phyloP scores from a whole-genome alignment of 2,888 invertebrate genomes.

The Chymomyza amoena region DNA sequence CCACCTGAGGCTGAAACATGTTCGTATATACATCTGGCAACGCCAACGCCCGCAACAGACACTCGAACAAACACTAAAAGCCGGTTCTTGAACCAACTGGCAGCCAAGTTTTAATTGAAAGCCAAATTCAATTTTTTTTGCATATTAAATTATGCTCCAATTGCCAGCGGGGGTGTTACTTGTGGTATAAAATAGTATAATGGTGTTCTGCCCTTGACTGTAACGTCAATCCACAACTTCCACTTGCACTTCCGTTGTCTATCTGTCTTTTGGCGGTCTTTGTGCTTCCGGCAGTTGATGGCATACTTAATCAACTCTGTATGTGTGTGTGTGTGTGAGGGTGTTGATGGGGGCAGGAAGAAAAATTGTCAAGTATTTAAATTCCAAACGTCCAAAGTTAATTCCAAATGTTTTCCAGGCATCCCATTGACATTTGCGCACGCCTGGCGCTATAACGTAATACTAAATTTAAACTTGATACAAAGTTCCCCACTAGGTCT shows the following conservation, averaged over 20 bases:
- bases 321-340: background rate
- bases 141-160: slow-evolving; percentile 39
- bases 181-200: background rate
- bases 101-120: slow-evolving; percentile 64
- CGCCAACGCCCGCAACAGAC: slow-evolving; percentile 20
- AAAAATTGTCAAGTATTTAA: slow-evolving; percentile 45
- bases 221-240: slow-evolving; percentile 52
- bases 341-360: background rate
- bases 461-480: background rate
- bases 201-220: slow-evolving; percentile 55
- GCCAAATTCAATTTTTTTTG: slow-evolving; percentile 67
- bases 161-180: background rate
- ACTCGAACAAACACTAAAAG: background rate
- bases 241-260: slow-evolving; percentile 37
- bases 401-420: background rate
- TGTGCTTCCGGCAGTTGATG: slow-evolving; percentile 58
- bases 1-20: background rate
- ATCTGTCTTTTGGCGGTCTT: slow-evolving; percentile 30
- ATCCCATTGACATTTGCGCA: background rate
- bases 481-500: background rate
- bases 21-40: slow-evolving; percentile 9
- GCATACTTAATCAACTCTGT: slow-evolving; percentile 7
- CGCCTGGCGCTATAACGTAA: background rate
- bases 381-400: slow-evolving; percentile 18
- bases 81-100: background rate